Percentiles rank a stretch among this genome's conserved stretches.
Evolutionary conservation across 2,113 vertebrate genomes (phyloP).

Genomic region (Ciconia boyciana): DNA sequence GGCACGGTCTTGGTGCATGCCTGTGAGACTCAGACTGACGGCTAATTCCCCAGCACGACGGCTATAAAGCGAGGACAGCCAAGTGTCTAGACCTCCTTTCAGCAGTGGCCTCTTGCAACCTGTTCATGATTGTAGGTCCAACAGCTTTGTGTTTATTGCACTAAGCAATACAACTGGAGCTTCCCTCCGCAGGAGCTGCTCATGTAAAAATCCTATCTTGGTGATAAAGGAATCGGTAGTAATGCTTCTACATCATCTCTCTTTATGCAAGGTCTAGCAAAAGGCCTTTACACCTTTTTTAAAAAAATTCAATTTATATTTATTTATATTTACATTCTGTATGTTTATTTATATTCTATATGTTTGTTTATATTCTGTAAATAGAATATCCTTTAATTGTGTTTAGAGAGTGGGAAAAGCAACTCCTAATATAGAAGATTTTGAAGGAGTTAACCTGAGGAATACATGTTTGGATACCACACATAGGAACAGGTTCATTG

Average conservation of each 20-base stretch:
- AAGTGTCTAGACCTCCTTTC: neutral
- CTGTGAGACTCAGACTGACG: neutral
- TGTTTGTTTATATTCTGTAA: neutral
- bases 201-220: neutral
- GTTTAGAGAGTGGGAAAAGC: neutral
- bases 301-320: neutral
- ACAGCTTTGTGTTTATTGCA: neutral
- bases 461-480: neutral
- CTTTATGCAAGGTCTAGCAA: neutral
- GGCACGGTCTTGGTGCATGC: rapidly evolving
- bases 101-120: neutral
- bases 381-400: neutral
- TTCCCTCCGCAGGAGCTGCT: neutral
- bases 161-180: neutral
- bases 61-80: neutral
- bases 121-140: neutral
- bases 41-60: too few species aligned
- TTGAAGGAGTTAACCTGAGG: neutral
- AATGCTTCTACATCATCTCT: neutral
- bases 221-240: neutral
- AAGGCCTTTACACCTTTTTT: neutral
- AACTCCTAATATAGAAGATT: neutral
- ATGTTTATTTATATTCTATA: neutral
- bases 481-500: rapidly evolving
- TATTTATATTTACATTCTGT: neutral